Evolutionary conservation across 2,113 vertebrate species (phyloP).

Genomic region (Muscicapa adusta): DNA sequence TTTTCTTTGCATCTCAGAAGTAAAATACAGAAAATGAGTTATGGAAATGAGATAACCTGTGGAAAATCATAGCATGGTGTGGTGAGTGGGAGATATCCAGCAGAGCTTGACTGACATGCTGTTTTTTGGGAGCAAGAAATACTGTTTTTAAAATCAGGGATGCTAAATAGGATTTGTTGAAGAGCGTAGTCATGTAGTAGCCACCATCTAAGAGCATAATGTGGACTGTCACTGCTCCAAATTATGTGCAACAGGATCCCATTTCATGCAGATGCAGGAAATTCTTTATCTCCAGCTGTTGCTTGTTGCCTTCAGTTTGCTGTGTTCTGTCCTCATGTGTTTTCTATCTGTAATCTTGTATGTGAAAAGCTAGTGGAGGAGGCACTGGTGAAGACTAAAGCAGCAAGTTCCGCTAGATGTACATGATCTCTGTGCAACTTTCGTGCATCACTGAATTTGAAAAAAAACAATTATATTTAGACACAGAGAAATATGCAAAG

Average conservation of each 20-base stretch:
- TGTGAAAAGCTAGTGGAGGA: neutral
- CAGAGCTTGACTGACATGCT: neutral
- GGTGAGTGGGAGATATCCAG: neutral
- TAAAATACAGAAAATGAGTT: neutral
- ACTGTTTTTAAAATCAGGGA: neutral
- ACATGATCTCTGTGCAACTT: neutral
- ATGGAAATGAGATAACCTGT: neutral
- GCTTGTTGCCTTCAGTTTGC: neutral
- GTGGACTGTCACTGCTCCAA: neutral
- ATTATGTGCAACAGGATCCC: neutral
- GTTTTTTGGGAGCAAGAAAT: neutral
- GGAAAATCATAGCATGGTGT: neutral
- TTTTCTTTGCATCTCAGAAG: neutral
- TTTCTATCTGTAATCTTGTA: neutral
- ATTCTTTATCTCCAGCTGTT: neutral
- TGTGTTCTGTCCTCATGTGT: neutral
- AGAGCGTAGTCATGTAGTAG: neutral
- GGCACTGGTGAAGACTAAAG: neutral
- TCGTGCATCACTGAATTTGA: neutral
- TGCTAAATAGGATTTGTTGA: neutral
- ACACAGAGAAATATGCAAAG: neutral
- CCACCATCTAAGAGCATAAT: neutral
- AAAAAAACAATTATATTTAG: neutral
- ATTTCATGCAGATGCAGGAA: neutral
- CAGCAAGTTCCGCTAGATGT: neutral